Conservation (phyloP, 2,888 invertebrate species). For the Caenorhabditis afra region DNA sequence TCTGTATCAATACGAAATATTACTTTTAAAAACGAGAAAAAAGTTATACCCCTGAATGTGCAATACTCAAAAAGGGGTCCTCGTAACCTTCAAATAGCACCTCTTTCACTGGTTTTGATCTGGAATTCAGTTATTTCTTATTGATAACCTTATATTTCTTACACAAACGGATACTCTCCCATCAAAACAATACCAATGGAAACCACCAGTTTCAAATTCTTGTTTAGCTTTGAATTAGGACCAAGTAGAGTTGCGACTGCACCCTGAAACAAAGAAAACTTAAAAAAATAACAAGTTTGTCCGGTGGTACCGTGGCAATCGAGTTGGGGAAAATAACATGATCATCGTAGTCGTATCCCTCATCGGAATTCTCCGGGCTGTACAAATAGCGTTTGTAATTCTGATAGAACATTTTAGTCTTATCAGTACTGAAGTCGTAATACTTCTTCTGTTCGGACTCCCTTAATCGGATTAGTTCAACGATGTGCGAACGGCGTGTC, state of each 20-base stretch:
- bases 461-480: conserved; percentile 39
- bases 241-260: conserved; percentile 63
- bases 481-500: neutral
- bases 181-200: conserved; percentile 55
- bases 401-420: conserved; percentile 64
- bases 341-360: conserved; percentile 64
- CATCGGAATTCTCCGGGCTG: conserved; percentile 58
- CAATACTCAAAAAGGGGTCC: conserved; percentile 65
- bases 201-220: conserved; percentile 47
- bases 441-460: conserved; percentile 71
- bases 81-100: conserved; percentile 74
- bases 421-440: conserved; percentile 52
- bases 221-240: conserved; percentile 60
- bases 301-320: conserved; percentile 46
- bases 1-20: neutral
- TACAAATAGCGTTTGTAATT: conserved; percentile 70
- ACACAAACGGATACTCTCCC: conserved; percentile 68
- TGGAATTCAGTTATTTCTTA: neutral
- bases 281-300: neutral
- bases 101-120: conserved; percentile 62
- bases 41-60: conserved; percentile 52
- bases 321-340: conserved; percentile 68
- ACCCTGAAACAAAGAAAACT: conserved; percentile 55
- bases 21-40: neutral
- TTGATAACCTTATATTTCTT: neutral